phyloP scores from a whole-genome alignment of 2,888 invertebrate species.

The Resseliella maxima region DNA sequence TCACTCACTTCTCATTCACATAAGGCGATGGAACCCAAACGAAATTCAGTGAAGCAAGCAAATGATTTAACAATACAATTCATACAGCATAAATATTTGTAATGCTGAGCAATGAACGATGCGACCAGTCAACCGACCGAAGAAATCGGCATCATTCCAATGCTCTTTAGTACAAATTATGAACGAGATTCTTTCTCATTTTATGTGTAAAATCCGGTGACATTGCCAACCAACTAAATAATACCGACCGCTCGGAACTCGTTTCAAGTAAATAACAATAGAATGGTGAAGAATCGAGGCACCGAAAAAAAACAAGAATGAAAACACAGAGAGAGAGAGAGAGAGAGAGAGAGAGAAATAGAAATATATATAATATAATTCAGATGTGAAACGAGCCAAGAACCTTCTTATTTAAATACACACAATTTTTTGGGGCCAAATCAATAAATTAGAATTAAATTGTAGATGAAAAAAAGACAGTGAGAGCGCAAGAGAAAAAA shows the following conservation, averaged over 20 bases:
- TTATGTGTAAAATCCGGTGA: neutral
- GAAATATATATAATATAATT: neutral
- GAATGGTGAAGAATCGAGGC: neutral
- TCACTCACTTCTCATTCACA: neutral
- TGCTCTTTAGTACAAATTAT: slow-evolving; percentile 22
- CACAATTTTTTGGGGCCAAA: neutral
- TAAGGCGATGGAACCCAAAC: neutral
- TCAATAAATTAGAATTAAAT: slow-evolving; percentile 5
- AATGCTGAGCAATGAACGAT: slow-evolving; percentile 17
- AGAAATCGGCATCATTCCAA: neutral
- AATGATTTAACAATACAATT: neutral
- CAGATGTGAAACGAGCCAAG: too few relatives aligned
- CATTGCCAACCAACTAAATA: neutral
- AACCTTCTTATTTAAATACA: neutral
- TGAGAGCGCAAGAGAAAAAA: neutral
- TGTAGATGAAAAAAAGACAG: neutral
- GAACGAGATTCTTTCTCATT: neutral
- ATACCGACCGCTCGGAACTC: neutral
- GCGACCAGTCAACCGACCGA: neutral
- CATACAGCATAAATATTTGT: slow-evolving; percentile 35
- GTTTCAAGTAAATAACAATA: neutral
- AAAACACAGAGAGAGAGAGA: neutral
- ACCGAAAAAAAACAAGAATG: neutral
- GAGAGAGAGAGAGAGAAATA: too few relatives aligned
- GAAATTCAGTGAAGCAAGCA: neutral